These are phyloP conservation scores for Thripadectes ignobilis DNA, from an alignment of 2,797 vertebrate genomes.

Conservation along the genomic window DNA sequence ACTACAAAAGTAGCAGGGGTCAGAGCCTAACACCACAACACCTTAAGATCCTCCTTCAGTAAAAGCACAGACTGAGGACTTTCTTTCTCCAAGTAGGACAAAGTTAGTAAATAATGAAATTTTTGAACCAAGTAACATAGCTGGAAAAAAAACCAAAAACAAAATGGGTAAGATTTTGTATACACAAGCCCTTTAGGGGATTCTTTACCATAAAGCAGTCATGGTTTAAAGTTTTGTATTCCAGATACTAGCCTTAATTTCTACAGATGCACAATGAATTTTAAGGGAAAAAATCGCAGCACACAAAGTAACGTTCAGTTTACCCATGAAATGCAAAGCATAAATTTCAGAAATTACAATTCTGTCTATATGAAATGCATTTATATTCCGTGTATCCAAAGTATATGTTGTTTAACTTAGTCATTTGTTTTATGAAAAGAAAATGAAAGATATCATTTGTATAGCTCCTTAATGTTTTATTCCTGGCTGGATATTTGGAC, in stretches of 20 bases:
- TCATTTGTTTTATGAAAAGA: constrained; percentile 53
- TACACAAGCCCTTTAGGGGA: neutral
- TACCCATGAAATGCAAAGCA: neutral
- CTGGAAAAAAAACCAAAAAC: fast-evolving
- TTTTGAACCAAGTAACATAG: neutral
- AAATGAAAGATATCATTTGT: constrained; percentile 43
- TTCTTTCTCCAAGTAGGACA: neutral
- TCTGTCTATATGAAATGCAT: neutral
- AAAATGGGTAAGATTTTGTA: neutral
- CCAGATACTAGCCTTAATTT: neutral
- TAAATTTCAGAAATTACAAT: neutral
- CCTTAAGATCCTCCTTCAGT: neutral
- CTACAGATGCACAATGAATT: neutral
- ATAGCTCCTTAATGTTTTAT: constrained; percentile 68
- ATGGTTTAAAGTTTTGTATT: neutral
- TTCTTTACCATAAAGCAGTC: neutral
- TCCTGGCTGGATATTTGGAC: constrained; percentile 69
- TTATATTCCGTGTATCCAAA: neutral
- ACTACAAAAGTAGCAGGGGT: neutral
- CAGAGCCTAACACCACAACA: neutral
- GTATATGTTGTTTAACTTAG: constrained; percentile 51
- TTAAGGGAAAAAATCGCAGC: neutral
- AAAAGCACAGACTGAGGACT: neutral
- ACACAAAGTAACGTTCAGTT: neutral
- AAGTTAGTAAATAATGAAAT: neutral